phyloP scores from a whole-genome alignment of 2,797 vertebrate genomes.

The Ptychobarbus kaznakovi region DNA sequence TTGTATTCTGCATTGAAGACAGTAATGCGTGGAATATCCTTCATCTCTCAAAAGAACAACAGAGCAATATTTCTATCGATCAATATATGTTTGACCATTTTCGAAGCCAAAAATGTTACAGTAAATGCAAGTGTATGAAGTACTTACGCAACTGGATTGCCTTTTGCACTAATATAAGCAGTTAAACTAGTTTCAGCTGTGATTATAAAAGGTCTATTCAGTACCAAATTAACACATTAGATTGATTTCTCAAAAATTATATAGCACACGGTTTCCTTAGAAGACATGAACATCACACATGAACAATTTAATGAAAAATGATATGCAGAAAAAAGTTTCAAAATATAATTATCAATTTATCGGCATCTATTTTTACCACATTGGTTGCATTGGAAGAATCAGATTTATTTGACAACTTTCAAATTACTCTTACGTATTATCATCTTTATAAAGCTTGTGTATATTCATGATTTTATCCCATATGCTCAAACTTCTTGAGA shows the following conservation, averaged over 20 bases:
- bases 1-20: neutral
- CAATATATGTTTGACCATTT: neutral
- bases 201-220: neutral
- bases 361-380: neutral
- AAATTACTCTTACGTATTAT: neutral
- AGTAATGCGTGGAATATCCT: neutral
- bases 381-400: neutral
- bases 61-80: neutral
- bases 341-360: neutral
- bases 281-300: neutral
- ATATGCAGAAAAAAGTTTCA: neutral
- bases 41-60: neutral
- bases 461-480: slow-evolving; percentile 68
- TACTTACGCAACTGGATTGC: neutral
- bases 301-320: neutral
- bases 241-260: neutral
- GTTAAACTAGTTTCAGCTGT: neutral
- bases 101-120: neutral
- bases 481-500: slow-evolving; percentile 74
- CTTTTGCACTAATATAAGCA: neutral
- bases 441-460: slow-evolving; percentile 24
- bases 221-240: neutral
- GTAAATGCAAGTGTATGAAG: neutral
- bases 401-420: neutral
- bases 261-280: neutral